Percentiles rank a stretch among this genome's conserved stretches.
Conservation (phyloP, 2,797 vertebrate species). For the Orientallactaga sibirica region DNA sequence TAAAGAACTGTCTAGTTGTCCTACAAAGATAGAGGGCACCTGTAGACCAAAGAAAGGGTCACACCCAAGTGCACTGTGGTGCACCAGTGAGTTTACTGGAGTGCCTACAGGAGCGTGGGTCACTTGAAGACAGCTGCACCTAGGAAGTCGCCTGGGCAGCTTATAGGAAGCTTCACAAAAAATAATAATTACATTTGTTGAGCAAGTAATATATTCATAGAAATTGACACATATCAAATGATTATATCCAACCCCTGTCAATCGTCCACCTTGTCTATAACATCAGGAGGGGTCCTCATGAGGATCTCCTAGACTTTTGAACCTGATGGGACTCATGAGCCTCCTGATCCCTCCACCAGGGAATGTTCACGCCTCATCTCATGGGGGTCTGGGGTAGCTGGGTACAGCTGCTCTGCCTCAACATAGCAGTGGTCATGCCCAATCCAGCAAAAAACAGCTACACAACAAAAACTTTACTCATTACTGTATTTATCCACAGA, state of each 20-base stretch:
- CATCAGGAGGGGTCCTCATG: neutral
- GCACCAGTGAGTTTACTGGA: neutral
- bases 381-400: neutral
- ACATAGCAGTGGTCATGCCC: neutral
- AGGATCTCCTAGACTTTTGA: neutral
- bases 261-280: neutral
- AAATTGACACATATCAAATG: too few relatives aligned
- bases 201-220: too few relatives aligned
- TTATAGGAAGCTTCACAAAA: neutral
- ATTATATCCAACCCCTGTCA: neutral
- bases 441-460: neutral
- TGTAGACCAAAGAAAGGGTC: neutral
- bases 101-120: neutral
- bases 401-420: neutral
- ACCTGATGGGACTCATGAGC: neutral
- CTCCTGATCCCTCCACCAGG: neutral
- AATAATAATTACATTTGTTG: too few relatives aligned
- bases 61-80: neutral
- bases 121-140: neutral
- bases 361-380: too few relatives aligned
- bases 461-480: neutral
- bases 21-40: neutral
- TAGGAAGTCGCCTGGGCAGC: neutral
- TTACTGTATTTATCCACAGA: neutral
- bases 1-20: neutral